A percentile compares a stretch with the other conserved stretches of the same genome.
phyloP scores from a whole-genome alignment of 2,113 vertebrate genomes.

The Tonatia bakeri region DNA sequence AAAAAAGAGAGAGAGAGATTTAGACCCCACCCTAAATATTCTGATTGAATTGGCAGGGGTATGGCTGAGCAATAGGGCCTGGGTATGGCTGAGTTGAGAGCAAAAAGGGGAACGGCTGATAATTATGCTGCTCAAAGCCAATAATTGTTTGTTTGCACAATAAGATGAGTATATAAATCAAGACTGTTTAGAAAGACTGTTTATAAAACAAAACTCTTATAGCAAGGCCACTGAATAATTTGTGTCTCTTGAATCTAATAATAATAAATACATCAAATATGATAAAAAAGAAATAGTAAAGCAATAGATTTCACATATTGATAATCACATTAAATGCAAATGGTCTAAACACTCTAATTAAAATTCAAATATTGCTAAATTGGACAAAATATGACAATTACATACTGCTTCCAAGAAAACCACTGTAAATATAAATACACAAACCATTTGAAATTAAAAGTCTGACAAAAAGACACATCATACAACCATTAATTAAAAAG shows the following conservation, averaged over 20 bases:
- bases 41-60: not conserved
- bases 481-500: not conserved
- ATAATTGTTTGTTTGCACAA: not conserved
- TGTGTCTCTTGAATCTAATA: not conserved
- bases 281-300: not conserved
- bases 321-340: conserved; percentile 21
- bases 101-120: not conserved
- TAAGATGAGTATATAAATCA: not conserved
- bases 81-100: not conserved
- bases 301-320: not conserved
- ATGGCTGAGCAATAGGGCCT: not conserved
- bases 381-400: not conserved
- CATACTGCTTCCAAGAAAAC: conserved; percentile 7
- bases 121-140: not conserved
- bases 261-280: not conserved
- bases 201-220: not conserved
- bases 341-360: conserved; percentile 10
- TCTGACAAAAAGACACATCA: not conserved
- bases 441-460: not conserved
- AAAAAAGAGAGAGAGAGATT: not conserved
- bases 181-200: not conserved
- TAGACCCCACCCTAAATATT: not conserved
- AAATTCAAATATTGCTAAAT: conserved; percentile 14
- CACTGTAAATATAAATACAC: not conserved
- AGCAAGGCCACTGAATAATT: not conserved